Evolutionary conservation across 2,113 vertebrate genomes (phyloP).

Genomic region (Vimba vimba): DNA sequence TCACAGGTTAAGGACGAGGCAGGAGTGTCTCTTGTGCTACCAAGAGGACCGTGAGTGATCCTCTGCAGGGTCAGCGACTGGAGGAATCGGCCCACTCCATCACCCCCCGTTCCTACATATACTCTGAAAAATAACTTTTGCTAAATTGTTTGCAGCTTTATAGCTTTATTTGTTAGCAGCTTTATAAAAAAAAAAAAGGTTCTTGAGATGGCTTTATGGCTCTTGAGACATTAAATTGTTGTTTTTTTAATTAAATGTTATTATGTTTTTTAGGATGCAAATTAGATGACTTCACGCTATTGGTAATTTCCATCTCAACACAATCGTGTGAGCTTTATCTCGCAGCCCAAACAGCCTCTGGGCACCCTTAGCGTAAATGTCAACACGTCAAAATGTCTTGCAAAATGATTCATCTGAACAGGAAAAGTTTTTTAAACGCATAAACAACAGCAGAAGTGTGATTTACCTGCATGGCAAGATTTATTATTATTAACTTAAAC

Average conservation of each 20-base stretch:
- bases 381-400: not conserved
- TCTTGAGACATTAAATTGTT: not conserved
- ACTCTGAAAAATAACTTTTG: not conserved
- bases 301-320: not conserved
- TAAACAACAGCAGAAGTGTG: not conserved
- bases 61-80: not conserved
- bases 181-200: not conserved
- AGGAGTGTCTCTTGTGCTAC: constrained; percentile 3
- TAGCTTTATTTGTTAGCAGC: not conserved
- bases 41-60: constrained; percentile 5
- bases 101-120: not conserved
- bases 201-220: not conserved
- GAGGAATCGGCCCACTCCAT: not conserved
- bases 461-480: not conserved
- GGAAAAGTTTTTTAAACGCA: not conserved
- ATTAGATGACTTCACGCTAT: not conserved
- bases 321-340: not conserved
- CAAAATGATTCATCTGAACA: not conserved
- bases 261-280: not conserved
- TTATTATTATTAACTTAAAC: not conserved
- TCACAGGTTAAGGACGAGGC: constrained; percentile 30
- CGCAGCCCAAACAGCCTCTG: not conserved
- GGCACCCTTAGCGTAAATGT: not conserved
- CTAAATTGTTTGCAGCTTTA: not conserved
- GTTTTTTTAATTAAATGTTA: not conserved